Percentiles rank a stretch among this genome's conserved stretches.
Evolutionary conservation across 1,140 invertebrate species (phyloP).

Genomic region (Triops cancriformis): DNA sequence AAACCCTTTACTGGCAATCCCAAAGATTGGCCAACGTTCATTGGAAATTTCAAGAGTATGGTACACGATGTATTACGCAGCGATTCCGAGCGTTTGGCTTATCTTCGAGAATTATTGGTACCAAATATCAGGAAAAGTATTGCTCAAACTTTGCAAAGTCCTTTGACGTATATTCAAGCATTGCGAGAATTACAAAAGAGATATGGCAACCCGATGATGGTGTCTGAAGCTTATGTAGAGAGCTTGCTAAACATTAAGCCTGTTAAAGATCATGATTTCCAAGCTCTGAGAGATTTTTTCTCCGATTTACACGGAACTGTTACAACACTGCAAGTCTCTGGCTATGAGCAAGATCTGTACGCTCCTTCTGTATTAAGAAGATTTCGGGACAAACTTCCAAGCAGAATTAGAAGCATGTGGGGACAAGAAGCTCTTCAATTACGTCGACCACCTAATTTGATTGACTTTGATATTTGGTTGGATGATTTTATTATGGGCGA

Average conservation of each 20-base stretch:
- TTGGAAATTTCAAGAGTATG: background rate
- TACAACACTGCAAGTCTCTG: background rate
- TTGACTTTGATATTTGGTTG: conserved; percentile 11
- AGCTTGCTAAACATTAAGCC: background rate
- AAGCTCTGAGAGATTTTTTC: background rate
- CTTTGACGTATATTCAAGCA: background rate
- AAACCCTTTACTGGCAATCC: background rate
- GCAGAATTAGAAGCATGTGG: background rate
- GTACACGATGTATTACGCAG: background rate
- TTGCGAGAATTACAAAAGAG: background rate
- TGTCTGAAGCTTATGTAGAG: conserved; percentile 5
- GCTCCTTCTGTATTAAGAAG: background rate
- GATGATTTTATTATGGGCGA: conserved; percentile 7
- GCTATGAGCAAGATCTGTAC: background rate
- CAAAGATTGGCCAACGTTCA: conserved; percentile 7
- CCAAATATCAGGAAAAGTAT: background rate
- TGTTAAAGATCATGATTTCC: conserved; percentile 9
- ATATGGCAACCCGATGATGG: background rate
- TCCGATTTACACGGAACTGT: background rate
- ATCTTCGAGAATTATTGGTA: background rate
- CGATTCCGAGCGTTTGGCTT: background rate
- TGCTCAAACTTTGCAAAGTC: background rate
- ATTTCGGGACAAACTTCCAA: background rate
- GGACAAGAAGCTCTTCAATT: background rate
- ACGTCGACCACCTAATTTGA: background rate